Base-by-base conservation (phyloP, 1,140 invertebrate genomes). In the Cydia fagiglandana region DNA sequence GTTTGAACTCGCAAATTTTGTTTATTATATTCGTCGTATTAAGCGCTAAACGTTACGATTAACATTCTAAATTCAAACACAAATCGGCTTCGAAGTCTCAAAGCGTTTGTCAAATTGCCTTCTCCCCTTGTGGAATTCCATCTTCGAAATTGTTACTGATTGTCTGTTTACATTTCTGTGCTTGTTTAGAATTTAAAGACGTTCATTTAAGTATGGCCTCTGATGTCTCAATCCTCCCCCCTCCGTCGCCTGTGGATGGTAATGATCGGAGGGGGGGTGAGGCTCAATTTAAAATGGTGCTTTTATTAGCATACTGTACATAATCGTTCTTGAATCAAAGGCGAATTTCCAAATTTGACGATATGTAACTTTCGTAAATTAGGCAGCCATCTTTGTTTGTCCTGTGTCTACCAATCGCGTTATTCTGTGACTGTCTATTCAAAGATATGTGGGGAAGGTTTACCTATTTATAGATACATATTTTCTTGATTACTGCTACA, bases 111-210 rank as follows among this genome's bases (percentile, higher is more conserved):
- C 84, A 86, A 87, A 88, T 89, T 89, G 86, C 82, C 79, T 77
- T 75, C 76, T 80, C 80, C 82, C 76, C 76, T 74, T 45, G 86
- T 85, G 84, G 84, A 86, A 87, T 88, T 88, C 84, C 85, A 88
- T 90, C 86, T 90, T 90, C 88, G 89, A 90, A 91, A 90, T 90
- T 83, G 83, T 81, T 84, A 81, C 87, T 91, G 90, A 91, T 91
- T 91, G 88, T 91, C 87, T 91, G 88, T 91, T 91, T 90, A 88
- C 88, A 88, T 89, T 88, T 79, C 86, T 84, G 80, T 84, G 89
- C 84, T 89, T 88, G 84, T 88, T 88, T 90, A 84, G 86, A 90
- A 86, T 91, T 88, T 86, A 88, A 86, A 88, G 85, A 86, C 83
- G 83, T 75, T 80, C 80, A 87, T 84, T 84, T 84, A 81, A 87